phyloP scores from a whole-genome alignment of 2,113 vertebrate species.

The Sterrhoptilus dennistouni region DNA sequence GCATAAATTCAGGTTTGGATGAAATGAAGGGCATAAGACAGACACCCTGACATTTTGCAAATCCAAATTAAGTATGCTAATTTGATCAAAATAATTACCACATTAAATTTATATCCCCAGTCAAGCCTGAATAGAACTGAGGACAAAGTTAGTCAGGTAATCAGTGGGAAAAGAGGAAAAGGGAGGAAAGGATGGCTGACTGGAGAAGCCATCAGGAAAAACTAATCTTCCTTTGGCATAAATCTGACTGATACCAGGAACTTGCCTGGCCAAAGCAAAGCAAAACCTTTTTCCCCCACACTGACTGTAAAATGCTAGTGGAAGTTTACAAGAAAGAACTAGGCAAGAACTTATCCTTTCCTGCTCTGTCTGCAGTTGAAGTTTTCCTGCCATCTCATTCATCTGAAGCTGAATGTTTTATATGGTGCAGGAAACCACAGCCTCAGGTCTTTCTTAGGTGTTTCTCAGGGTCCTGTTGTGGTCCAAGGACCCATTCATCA shows the following conservation, averaged over 20 bases:
- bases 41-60: neutral
- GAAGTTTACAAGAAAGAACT: neutral
- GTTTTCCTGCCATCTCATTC: neutral
- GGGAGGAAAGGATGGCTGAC: neutral
- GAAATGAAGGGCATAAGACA: neutral
- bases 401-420: neutral
- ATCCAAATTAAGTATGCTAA: neutral
- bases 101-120: neutral
- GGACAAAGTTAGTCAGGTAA: neutral
- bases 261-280: neutral
- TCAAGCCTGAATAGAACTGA: neutral
- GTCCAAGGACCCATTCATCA: neutral
- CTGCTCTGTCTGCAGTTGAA: neutral
- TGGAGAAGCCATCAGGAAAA: neutral
- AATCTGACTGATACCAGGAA: neutral
- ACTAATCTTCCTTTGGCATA: neutral
- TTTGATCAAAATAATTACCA: neutral
- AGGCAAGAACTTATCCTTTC: neutral
- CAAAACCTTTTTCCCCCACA: neutral
- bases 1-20: neutral
- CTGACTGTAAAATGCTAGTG: neutral
- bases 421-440: neutral
- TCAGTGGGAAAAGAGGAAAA: neutral
- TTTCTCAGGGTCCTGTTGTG: neutral
- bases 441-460: neutral